Conservation (phyloP, 2,113 vertebrate species). For the Pitta sordida region DNA sequence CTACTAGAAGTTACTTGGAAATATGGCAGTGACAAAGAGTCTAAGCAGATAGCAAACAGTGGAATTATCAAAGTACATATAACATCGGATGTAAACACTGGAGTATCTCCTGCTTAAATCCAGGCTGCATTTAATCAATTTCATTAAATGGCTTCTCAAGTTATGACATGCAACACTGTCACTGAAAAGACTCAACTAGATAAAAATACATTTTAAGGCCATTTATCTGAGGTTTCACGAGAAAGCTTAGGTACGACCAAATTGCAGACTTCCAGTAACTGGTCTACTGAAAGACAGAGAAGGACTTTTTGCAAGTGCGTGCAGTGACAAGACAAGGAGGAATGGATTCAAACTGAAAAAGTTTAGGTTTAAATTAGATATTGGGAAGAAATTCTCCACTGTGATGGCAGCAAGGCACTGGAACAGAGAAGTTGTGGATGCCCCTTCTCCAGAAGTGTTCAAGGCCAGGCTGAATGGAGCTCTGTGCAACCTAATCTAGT, state of each 20-base stretch:
- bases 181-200: neutral
- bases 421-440: neutral
- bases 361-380: neutral
- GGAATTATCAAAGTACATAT: neutral
- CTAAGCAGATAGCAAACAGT: neutral
- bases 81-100: neutral
- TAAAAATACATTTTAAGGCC: neutral
- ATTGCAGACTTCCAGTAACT: neutral
- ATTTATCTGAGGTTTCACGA: neutral
- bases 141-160: neutral
- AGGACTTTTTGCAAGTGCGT: neutral
- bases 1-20: neutral
- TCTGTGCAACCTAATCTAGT: neutral
- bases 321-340: neutral
- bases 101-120: neutral
- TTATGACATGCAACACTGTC: neutral
- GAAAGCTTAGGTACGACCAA: neutral
- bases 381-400: neutral
- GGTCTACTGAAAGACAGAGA: neutral
- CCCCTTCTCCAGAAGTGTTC: neutral
- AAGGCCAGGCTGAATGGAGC: neutral
- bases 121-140: neutral
- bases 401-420: neutral
- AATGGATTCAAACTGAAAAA: neutral
- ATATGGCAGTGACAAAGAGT: neutral